These are phyloP conservation scores for Macquaria australasica DNA, from an alignment of 2,113 vertebrate species.

Conservation along the genomic window DNA sequence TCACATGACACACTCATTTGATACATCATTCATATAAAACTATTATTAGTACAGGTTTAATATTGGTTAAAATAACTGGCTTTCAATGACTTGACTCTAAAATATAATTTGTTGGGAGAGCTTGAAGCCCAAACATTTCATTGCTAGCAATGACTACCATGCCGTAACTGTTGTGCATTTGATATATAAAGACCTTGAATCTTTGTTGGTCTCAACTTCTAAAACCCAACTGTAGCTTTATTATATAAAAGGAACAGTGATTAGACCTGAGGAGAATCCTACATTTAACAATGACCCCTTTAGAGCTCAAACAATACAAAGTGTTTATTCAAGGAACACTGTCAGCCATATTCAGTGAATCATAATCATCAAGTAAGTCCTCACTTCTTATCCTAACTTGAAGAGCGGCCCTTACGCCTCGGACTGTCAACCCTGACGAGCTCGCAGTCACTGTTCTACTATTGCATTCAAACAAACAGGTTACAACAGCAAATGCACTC, in stretches of 20 bases:
- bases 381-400: conserved; percentile 30
- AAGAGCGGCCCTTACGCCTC: conserved; percentile 36
- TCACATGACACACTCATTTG: background rate
- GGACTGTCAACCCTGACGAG: conserved; percentile 45
- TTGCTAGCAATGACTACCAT: background rate
- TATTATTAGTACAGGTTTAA: background rate
- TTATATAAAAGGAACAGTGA: background rate
- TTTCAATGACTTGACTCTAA: background rate
- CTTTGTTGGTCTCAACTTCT: background rate
- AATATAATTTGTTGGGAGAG: background rate
- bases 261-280: background rate
- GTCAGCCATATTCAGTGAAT: conserved; percentile 2
- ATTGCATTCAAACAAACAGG: conserved; percentile 77
- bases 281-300: background rate
- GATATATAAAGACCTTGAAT: background rate
- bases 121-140: background rate
- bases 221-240: background rate
- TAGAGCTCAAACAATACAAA: conserved; percentile 1
- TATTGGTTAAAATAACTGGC: background rate
- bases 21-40: background rate
- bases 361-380: conserved; percentile 20
- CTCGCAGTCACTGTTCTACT: conserved; percentile 44
- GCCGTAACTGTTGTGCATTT: background rate
- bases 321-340: background rate
- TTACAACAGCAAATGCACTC: conserved; percentile 70